Evolutionary conservation across 2,113 vertebrate genomes (phyloP).

Genomic region (Cichladusa arquata): DNA sequence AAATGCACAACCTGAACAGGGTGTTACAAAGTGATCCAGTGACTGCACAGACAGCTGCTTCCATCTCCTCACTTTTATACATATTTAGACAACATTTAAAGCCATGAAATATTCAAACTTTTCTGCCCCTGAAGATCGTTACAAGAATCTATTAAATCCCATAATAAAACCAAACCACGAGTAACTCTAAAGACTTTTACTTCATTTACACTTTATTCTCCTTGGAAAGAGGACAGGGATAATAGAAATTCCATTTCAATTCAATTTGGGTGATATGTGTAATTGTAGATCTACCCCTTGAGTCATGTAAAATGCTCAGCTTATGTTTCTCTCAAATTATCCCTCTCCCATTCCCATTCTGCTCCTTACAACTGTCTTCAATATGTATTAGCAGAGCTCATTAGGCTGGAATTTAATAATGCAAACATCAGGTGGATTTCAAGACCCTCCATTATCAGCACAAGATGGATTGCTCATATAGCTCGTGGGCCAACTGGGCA

Average conservation of each 20-base stretch:
- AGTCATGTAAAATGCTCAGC: conserved; percentile 89
- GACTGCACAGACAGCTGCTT: conserved; percentile 56
- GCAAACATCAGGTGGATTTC: conserved; percentile 97
- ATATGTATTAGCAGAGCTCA: conserved; percentile 96
- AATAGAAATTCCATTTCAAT: conserved; percentile 88
- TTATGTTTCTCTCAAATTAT: conserved; percentile 89
- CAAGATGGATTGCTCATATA: conserved; percentile 93
- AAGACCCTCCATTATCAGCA: conserved; percentile 91
- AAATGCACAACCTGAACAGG: conserved; percentile 1
- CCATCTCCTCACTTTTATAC: conserved; percentile 55
- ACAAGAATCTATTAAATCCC: conserved; percentile 82
- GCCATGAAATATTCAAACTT: conserved; percentile 76
- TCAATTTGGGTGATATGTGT: conserved; percentile 89
- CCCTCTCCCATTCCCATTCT: conserved; percentile 75
- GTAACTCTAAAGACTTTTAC: conserved; percentile 83
- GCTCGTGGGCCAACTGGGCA: conserved; percentile 86
- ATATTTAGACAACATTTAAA: conserved; percentile 62
- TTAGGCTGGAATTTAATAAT: conserved; percentile 98
- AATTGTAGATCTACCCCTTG: conserved; percentile 93
- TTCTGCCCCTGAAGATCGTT: conserved; percentile 72
- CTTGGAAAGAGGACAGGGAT: conserved; percentile 78
- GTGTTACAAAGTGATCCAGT: neutral
- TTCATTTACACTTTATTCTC: conserved; percentile 92
- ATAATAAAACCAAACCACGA: conserved; percentile 83
- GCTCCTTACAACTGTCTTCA: conserved; percentile 85